Base-by-base conservation (phyloP, 2,888 invertebrate species). In the Drosophila niveifrons region DNA sequence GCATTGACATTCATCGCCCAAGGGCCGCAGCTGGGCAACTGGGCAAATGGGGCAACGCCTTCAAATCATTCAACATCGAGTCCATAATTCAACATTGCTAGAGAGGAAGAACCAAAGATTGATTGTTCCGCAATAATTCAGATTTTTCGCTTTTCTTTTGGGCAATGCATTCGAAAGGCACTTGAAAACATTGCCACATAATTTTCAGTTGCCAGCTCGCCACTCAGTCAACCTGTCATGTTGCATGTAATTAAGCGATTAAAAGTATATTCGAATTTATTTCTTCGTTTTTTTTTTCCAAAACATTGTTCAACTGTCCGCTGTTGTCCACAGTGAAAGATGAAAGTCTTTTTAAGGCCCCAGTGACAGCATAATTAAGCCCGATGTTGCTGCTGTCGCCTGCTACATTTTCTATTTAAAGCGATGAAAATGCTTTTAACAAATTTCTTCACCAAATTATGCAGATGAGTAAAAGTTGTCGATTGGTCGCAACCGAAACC, bases 341-440 rank as follows among this genome's bases (percentile, higher is more conserved):
- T 80, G 88, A 86, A 89, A 88, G 86, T 86, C 72, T 85, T 71
- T 80, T 69, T 78, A 74, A 77, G 76, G 76, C 82, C 75, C 67
- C 82, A 78, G 70, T 86, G 90, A 88, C 86, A 86, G 86, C 82
- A 88, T 82, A 88, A 86, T 86, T 88, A 89, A 88, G 74, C 68
- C 75, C 39, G 39, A 41, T 41, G 39, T 41, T 13, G 39, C n/a
- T 66, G 59, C 72, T 78, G 72, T 72, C 74, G 69, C 41, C 69
- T 50, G 66, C 13, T 57, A 68, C 63, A 74, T 78, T 76, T 84
- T 80, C 72, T 75, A 67, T 75, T 68, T 66, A 66, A 71, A 64
- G 66, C 61, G 86, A 47, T 75, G 78, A 83, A 87, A 83, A 83
- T 72, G 83, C 66, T 70, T 79, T 83, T 50, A 57, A 64, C 65